Base-by-base conservation (phyloP, 1,140 invertebrate genomes). In the Chlorops oryzae region DNA sequence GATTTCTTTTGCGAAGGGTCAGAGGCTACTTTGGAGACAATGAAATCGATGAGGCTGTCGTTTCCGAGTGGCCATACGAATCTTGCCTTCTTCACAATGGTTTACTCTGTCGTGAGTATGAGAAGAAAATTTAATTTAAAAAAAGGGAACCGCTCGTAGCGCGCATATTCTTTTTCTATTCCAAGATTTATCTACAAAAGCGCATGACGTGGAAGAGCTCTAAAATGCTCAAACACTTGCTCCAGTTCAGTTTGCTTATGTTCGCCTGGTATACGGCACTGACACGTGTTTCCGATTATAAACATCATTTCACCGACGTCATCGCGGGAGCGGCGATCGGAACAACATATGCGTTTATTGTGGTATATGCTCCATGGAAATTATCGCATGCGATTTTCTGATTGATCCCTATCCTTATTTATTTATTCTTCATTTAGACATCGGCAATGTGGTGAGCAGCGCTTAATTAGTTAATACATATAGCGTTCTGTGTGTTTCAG, bases 201-300 rank as follows among this genome's bases (percentile, higher is more conserved):
- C 77, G 87, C 35, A 79, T 88, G 66, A 85, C 77, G 12, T 85
- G 80, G 85, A 76, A 78, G 41, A 80, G 80, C 20, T 83, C 83
- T 39, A 82, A 82, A 55, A 73, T 94, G 34, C 60, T 91, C 2
- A 81, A 80, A 32, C 88, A 90, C 57, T 75, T 85, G 4, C 61
- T 91, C 5, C 90, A 90, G 70, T 83, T 85, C 54, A 39, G 83
- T 5, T 80, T 84, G 18, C 65, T 94, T 12, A 74, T 83, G 63
- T 74, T 90, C 61, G 83, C 89, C 21, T 86, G 86, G 80, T 88
- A 80, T 61, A 91, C 88, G 5, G 84, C 85, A 5, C 80, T 93
- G 75, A 87, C 88, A 2, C 78, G 94, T 24, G 81, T 98, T 21
- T 90, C 89, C 3, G 88, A 98, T 77, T 94, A 96, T 73, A 97